phyloP scores from a whole-genome alignment of 2,888 invertebrate species.

The Plagiodera versicolora region DNA sequence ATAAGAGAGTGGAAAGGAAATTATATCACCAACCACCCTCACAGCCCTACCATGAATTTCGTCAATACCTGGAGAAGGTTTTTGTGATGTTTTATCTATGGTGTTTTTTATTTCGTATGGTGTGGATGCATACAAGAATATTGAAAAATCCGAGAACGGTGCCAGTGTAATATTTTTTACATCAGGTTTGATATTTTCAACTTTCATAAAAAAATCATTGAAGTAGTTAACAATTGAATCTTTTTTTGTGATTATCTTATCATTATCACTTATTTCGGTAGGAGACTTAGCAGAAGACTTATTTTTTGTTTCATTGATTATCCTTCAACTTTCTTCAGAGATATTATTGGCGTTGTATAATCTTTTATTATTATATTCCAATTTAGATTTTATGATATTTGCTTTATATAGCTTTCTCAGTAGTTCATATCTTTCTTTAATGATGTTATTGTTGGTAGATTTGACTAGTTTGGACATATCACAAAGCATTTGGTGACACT shows the following conservation, averaged over 20 bases:
- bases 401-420: not conserved
- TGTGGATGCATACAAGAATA: constrained; percentile 8
- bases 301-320: not conserved
- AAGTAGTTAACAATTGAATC: not conserved
- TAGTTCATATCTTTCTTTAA: not conserved
- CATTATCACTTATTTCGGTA: too few relatives aligned
- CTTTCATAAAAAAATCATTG: constrained; percentile 5
- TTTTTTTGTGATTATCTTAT: not conserved
- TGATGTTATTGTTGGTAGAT: not conserved
- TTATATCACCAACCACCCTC: not conserved
- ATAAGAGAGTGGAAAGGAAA: constrained; percentile 6
- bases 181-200: constrained; percentile 4
- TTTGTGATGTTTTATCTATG: constrained; percentile 7
- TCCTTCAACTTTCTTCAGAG: not conserved
- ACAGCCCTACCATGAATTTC: constrained; percentile 4
- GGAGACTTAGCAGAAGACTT: not conserved
- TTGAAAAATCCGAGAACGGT: not conserved
- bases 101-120: constrained; percentile 8
- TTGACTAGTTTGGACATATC: not conserved
- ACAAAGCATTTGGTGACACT: constrained; percentile 1
- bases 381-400: not conserved
- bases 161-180: not conserved
- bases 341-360: not conserved
- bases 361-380: not conserved
- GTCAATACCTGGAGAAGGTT: constrained; percentile 9